Percentiles rank a stretch among this genome's conserved stretches.
phyloP scores from a whole-genome alignment of 2,888 invertebrate species.

The Mesodorylaimus sp. region DNA sequence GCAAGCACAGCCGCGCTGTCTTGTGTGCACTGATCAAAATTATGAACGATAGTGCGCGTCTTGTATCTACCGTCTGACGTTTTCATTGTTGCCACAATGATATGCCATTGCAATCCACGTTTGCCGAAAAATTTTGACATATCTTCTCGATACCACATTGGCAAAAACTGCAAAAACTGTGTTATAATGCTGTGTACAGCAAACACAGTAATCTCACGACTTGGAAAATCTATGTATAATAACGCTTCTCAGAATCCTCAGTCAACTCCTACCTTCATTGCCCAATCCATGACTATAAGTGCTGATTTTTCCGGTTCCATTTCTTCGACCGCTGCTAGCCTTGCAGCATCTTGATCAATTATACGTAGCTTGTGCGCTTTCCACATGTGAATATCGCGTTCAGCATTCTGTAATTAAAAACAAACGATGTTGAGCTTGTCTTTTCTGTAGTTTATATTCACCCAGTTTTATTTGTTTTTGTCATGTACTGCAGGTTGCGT shows the following conservation, averaged over 20 bases:
- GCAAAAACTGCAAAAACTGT: no score
- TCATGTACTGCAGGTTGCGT: no score
- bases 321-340: background rate
- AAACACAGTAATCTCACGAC: no score
- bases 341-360: background rate
- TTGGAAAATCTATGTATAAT: no score
- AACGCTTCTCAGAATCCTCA: no score
- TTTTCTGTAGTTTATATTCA: no score
- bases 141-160: background rate
- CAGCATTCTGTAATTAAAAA: background rate
- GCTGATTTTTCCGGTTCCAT: background rate
- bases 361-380: background rate
- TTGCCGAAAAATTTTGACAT: background rate
- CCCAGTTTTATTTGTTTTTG: no score
- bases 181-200: no score
- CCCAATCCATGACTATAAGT: background rate
- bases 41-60: background rate
- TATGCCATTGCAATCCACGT: slow-evolving; percentile 1
- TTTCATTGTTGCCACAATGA: background rate
- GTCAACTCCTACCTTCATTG: no score
- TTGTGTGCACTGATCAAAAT: background rate
- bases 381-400: background rate
- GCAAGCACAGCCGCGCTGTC: no score
- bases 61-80: background rate
- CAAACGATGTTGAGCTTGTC: no score